Percentiles rank a stretch among this genome's conserved stretches.
phyloP scores from a whole-genome alignment of 2,113 vertebrate genomes.

The Ascaphus truei region DNA sequence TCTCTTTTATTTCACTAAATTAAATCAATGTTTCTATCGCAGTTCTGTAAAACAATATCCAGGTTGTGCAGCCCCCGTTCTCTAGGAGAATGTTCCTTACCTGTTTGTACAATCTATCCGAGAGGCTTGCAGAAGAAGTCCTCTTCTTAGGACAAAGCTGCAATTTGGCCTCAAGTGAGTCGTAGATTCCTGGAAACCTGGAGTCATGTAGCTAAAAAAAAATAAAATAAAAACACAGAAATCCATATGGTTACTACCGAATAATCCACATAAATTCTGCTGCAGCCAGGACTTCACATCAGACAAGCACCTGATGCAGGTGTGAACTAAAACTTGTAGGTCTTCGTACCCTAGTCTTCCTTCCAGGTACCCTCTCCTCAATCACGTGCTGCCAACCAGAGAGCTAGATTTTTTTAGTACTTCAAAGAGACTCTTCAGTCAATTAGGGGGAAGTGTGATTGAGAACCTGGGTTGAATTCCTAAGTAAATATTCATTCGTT shows the following conservation, averaged over 20 bases:
- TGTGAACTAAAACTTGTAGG: slow-evolving; percentile 13
- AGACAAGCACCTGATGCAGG: slow-evolving; percentile 21
- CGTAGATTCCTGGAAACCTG: too few species aligned
- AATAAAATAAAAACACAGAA: background rate
- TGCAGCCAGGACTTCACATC: background rate
- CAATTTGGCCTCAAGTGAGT: too few species aligned
- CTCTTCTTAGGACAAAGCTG: too few species aligned
- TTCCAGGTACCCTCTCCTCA: slow-evolving; percentile 23
- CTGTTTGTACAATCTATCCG: too few species aligned
- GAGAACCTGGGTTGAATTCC: slow-evolving; percentile 45
- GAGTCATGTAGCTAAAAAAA: background rate
- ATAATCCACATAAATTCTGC: background rate
- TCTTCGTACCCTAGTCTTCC: slow-evolving; percentile 21
- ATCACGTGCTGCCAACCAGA: slow-evolving; percentile 54
- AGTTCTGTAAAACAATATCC: too few species aligned
- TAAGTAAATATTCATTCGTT: slow-evolving; percentile 38
- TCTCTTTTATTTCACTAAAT: too few species aligned
- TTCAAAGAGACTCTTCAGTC: slow-evolving; percentile 42
- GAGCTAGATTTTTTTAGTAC: slow-evolving; percentile 20
- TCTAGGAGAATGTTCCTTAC: too few species aligned
- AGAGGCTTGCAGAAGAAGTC: too few species aligned
- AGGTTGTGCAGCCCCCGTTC: too few species aligned
- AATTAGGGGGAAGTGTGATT: slow-evolving; percentile 39
- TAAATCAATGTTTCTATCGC: too few species aligned
- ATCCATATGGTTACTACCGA: background rate